Base-by-base conservation (phyloP, 2,113 vertebrate species). In the Heliornis fulica region DNA sequence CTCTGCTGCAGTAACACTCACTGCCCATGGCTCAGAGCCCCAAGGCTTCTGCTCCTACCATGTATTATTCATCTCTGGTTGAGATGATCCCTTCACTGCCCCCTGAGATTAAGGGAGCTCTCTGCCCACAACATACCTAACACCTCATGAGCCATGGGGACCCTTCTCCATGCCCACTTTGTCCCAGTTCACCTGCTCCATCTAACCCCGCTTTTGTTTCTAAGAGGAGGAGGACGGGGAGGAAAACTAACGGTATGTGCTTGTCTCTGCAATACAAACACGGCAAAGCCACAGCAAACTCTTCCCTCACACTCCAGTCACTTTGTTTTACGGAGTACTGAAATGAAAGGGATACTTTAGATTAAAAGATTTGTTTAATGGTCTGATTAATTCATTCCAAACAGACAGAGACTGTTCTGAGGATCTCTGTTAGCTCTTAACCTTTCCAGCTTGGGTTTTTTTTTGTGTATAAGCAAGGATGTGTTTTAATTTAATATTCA, bases 381-480 rank as follows among this genome's bases (percentile, higher is more conserved):
- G 96, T 95, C 97, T 97, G 97, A 98, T 98, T 98, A 97, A 98
- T 98, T 97, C 97, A 98, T 97, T 97, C 96, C 97, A 97, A 96
- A 98, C 94, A 98, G 95, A 97, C 93, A 77, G 70, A 97, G 94
- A 91, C 63, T 97, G 90, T 94, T 97, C 96, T 95, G 79, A 83
- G 91, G 88, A 97, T 96, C 92, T 96, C 89, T 80, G 93, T 95
- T 95, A 92, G 95, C 95, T 97, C 97, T 97, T 97, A 98, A 97
- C 97, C 96, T 98, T 97, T 97, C 93, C 95, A 87, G 96, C 93
- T 90, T 87, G 76, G 89, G 22, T 5, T 65, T 83, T 75, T 75
- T 93, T 72, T 91, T 54, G 54, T 89, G 50, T 85, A 32, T 56
- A 65, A 92, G 93, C 9, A 15, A 93, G 76, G 87, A 96, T 96